Evolutionary conservation across 2,797 vertebrate species (phyloP), one percentile per base, ranked within the genome.

Genomic region (Spinibarbus caldwelli): DNA sequence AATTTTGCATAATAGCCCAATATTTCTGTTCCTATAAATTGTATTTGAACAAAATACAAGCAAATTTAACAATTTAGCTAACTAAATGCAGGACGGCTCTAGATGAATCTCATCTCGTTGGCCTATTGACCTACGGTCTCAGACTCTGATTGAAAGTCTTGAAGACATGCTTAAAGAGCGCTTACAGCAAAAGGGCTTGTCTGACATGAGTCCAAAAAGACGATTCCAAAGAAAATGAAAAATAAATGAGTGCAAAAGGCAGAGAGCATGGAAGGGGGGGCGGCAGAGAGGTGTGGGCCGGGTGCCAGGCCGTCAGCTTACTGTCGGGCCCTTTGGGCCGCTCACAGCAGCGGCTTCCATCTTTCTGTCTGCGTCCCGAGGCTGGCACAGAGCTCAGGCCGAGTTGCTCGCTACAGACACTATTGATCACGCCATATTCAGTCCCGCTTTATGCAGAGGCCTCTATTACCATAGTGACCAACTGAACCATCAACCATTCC

Each of bases 401-500:
- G 85, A 89, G 87, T 79, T 45, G 36, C 84, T 78, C 68, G 90
- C 91, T 91, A 89, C 92, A 94, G 94, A 94, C 94, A 94, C 93
- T 95, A 95, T 95, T 92, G 93, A 94, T 95, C 88, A 90, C 72
- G 85, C 87, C 82, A 90, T 78, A 89, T 78, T 89, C 85, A 86
- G 49, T 82, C 92, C 29, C 67, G 84, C 83, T 83, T 83, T 89
- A 77, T 80, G 38, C 89, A 89, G 90, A 88, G 91, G 92, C 92
- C 95, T 94, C 94, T 93, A 95, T 95, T 95, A 92, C 95, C 95
- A 95, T 95, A 95, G 94, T 93, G 94, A 95, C 94, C 95, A 94
- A 94, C 93, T 93, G 93, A 93, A 94, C 93, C 92, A 94, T 95
- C 93, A 95, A 95, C 92, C 93, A 95, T 95, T 93, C 62, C 85